Conservation (phyloP, 2,113 vertebrate genomes). For the Anolis sagrei region DNA sequence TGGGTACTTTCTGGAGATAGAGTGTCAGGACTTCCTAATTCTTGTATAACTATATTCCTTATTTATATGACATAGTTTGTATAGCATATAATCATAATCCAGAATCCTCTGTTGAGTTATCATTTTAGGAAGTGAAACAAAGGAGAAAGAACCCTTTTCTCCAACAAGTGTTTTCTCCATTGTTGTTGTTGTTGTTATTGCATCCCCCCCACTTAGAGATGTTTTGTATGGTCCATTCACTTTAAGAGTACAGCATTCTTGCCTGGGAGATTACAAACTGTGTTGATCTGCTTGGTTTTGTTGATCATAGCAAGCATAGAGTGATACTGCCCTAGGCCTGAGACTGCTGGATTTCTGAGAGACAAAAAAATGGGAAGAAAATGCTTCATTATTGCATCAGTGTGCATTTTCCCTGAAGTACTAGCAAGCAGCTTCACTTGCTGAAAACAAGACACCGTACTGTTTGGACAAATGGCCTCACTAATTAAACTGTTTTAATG, state of each 20-base stretch:
- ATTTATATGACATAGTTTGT: no score
- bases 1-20: no score
- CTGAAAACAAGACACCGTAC: not conserved
- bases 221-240: not conserved
- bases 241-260: not conserved
- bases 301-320: constrained; percentile 13
- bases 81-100: no score
- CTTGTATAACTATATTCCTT: no score
- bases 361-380: not conserved
- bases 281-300: constrained; percentile 10
- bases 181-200: no score
- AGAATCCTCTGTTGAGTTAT: no score
- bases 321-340: constrained; percentile 14
- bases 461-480: not conserved
- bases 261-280: constrained; percentile 12
- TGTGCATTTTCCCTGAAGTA: not conserved
- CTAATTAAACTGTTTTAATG: not conserved
- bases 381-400: not conserved
- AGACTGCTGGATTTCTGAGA: not conserved
- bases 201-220: not conserved
- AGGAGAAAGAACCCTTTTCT: not conserved
- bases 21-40: no score
- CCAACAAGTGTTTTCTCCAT: not conserved
- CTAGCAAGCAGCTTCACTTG: constrained; percentile 5
- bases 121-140: not conserved